These are phyloP conservation scores for Lumbricus terrestris DNA, from an alignment of 2,888 invertebrate species.

Conservation along the genomic window DNA sequence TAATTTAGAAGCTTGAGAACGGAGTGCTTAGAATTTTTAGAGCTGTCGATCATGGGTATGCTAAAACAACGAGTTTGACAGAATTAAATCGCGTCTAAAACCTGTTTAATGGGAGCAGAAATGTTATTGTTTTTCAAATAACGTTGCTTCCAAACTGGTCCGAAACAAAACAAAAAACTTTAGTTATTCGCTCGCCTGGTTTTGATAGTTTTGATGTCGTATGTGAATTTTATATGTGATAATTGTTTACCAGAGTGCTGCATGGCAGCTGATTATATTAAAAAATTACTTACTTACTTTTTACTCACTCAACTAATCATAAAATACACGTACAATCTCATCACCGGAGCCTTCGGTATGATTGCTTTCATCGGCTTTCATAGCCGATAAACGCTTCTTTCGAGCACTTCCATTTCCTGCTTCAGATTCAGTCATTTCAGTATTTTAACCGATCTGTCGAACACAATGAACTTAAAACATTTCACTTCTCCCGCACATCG, in stretches of 20 bases:
- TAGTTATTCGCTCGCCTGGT: not conserved
- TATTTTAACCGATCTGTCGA: not conserved
- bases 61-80: not conserved
- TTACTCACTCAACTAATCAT: not conserved
- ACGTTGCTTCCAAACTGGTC: not conserved
- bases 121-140: not conserved
- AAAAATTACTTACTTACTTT: too few species aligned
- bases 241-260: too few species aligned
- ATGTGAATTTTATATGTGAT: too few species aligned
- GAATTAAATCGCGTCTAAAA: not conserved
- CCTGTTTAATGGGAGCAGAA: not conserved
- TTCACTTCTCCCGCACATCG: not conserved
- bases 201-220: too few species aligned
- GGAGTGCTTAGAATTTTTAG: not conserved
- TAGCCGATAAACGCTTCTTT: constrained; percentile 41
- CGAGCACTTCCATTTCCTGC: constrained; percentile 33
- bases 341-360: constrained; percentile 65
- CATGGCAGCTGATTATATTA: too few species aligned
- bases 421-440: not conserved
- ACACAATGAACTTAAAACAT: not conserved
- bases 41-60: not conserved
- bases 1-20: not conserved
- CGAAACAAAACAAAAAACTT: not conserved
- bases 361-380: constrained; percentile 45
- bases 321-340: constrained; percentile 60